A percentile compares a stretch with the other conserved stretches of the same genome.
Evolutionary conservation across 2,113 vertebrate genomes (phyloP).

Genomic region (Gadus chalcogrammus): DNA sequence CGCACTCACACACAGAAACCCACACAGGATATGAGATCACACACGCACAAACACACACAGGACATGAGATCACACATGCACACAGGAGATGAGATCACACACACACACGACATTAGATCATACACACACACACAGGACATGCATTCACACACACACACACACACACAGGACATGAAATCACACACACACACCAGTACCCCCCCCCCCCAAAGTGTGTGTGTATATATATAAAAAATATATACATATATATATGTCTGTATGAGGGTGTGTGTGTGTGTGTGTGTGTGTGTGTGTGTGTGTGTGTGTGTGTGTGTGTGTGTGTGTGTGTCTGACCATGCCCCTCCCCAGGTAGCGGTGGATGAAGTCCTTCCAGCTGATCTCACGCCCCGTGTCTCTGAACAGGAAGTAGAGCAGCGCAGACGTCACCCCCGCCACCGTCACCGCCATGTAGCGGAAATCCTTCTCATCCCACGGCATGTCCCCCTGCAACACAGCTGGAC

Average conservation of each 20-base stretch:
- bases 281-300: neutral
- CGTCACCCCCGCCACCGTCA: constrained; percentile 53
- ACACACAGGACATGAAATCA: no score
- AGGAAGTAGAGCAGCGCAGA: constrained; percentile 61
- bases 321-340: constrained; percentile 67
- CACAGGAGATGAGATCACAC: no score
- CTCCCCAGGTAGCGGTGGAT: constrained; percentile 73
- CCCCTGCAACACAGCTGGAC: constrained; percentile 51
- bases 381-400: constrained; percentile 67
- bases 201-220: neutral
- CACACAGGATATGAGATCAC: no score
- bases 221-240: neutral
- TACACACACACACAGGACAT: neutral
- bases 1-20: no score
- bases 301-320: neutral
- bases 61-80: no score
- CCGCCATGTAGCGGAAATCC: constrained; percentile 65
- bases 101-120: no score
- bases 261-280: neutral
- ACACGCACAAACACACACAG: no score
- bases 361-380: constrained; percentile 83
- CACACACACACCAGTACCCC: no score
- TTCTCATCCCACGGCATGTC: constrained; percentile 79
- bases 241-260: neutral
- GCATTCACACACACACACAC: constrained; percentile 1